These are phyloP conservation scores for Cephalopholis sonnerati DNA, from an alignment of 2,113 vertebrate species.

Conservation along the genomic window DNA sequence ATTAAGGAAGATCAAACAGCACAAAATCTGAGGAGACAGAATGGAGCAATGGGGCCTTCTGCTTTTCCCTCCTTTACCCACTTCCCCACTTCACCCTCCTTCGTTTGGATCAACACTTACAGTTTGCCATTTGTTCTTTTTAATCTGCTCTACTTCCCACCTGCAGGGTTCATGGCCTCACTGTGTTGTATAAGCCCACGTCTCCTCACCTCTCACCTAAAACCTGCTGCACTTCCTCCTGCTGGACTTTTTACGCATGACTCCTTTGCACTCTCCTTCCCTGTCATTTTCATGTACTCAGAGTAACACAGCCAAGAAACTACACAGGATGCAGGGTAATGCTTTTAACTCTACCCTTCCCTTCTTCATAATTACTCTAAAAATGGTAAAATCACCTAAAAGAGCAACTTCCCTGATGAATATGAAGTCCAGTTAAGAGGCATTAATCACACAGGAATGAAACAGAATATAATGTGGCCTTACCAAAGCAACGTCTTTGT, in stretches of 20 bases:
- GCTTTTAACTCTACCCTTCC: neutral
- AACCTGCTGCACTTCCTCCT: conserved; percentile 25
- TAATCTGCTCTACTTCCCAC: conserved; percentile 68
- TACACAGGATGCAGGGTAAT: neutral
- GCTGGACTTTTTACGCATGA: neutral
- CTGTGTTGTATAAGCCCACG: conserved; percentile 44
- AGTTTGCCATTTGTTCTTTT: conserved; percentile 61
- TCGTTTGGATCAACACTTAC: conserved; percentile 34
- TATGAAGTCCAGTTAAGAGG: no score
- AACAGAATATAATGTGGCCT: no score
- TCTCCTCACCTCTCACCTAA: conserved; percentile 63
- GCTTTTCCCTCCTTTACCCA: conserved; percentile 15
- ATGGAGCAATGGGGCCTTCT: neutral
- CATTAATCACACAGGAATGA: no score
- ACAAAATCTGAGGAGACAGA: neutral
- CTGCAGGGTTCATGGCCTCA: conserved; percentile 13
- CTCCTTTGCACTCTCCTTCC: neutral
- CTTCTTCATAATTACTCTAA: neutral
- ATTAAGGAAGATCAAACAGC: neutral
- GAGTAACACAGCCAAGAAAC: neutral
- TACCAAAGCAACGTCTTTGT: no score
- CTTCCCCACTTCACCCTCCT: conserved; percentile 25
- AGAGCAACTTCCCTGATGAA: neutral
- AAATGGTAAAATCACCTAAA: neutral
- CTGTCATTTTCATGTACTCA: neutral